Percentiles rank a stretch among this genome's conserved stretches.
Conservation (phyloP, 2,888 invertebrate species). For the Caenorhabditis becei region DNA sequence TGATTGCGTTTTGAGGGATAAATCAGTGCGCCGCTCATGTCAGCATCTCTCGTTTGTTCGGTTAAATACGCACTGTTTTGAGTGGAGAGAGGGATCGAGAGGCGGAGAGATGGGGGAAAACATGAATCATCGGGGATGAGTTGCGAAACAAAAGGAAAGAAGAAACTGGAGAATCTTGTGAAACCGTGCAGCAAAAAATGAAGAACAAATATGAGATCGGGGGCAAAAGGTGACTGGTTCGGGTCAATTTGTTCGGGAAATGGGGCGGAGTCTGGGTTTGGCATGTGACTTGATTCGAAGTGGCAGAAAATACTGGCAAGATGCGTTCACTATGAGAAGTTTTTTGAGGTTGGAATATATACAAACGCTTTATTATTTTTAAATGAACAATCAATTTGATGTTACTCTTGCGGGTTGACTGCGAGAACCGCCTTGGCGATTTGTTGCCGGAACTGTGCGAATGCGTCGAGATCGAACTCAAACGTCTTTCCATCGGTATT, state of each 20-base stretch:
- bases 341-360: no score
- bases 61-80: slow-evolving; percentile 62
- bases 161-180: slow-evolving; percentile 20
- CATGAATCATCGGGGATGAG: slow-evolving; percentile 42
- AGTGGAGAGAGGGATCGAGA: slow-evolving; percentile 32
- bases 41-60: slow-evolving; percentile 27
- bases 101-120: slow-evolving; percentile 31
- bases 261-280: background rate
- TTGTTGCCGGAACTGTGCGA: slow-evolving; percentile 51
- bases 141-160: slow-evolving; percentile 28
- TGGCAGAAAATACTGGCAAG: background rate
- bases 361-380: slow-evolving; percentile 4
- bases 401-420: slow-evolving; percentile 48
- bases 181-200: background rate
- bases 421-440: slow-evolving; percentile 53
- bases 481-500: slow-evolving; percentile 37
- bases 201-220: slow-evolving; percentile 6
- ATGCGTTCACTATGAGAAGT: no score
- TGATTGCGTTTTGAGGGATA: background rate
- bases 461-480: slow-evolving; percentile 65
- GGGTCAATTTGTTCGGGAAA: slow-evolving; percentile 17
- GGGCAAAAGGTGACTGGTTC: slow-evolving; percentile 24
- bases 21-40: slow-evolving; percentile 26
- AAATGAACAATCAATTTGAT: background rate
- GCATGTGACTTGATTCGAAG: slow-evolving; percentile 17